Percentiles rank a stretch among this genome's conserved stretches.
Conservation (phyloP, 35 echinoderm and acorn worm species). For the Acanthaster planci region DNA sequence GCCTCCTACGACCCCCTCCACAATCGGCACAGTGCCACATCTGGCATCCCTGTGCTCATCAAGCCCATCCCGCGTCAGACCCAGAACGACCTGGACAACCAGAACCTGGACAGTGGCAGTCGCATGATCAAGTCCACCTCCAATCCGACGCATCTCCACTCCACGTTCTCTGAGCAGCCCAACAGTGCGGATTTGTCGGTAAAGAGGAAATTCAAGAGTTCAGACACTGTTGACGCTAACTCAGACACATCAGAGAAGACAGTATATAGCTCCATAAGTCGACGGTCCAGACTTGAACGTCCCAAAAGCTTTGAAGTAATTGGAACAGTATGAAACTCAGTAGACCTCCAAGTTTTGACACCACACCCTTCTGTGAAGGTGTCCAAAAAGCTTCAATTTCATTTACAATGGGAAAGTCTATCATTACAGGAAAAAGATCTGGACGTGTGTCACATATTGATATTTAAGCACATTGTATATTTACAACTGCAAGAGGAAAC, state of each 20-base stretch:
- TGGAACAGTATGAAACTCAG: constrained; percentile 55
- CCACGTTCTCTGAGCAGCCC: constrained; percentile 55
- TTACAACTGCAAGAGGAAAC: too few relatives aligned
- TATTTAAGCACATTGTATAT: too few relatives aligned
- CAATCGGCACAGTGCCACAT: constrained; percentile 33
- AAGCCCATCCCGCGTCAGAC: constrained; percentile 59
- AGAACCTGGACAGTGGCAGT: constrained; percentile 22
- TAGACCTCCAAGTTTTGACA: too few relatives aligned
- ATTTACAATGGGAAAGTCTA: too few relatives aligned
- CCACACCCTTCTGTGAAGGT: too few relatives aligned
- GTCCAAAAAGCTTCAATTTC: too few relatives aligned
- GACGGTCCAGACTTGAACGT: constrained; percentile 34
- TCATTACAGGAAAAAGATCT: too few relatives aligned
- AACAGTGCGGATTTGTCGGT: constrained; percentile 80
- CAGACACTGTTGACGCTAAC: constrained; percentile 11
- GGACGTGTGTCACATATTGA: too few relatives aligned
- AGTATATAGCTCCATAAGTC: constrained; percentile 42
- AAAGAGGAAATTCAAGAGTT: constrained; percentile 35
- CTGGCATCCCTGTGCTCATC: constrained; percentile 50
- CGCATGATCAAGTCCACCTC: constrained; percentile 36
- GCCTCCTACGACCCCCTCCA: constrained; percentile 22
- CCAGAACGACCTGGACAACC: constrained; percentile 20
- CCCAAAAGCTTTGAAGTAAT: constrained; percentile 83
- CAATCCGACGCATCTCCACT: constrained; percentile 45
- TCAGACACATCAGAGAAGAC: constrained; percentile 60